These are phyloP conservation scores for Peromyscus nudipes DNA, from an alignment of 2,797 vertebrate genomes.

Conservation along the genomic window DNA sequence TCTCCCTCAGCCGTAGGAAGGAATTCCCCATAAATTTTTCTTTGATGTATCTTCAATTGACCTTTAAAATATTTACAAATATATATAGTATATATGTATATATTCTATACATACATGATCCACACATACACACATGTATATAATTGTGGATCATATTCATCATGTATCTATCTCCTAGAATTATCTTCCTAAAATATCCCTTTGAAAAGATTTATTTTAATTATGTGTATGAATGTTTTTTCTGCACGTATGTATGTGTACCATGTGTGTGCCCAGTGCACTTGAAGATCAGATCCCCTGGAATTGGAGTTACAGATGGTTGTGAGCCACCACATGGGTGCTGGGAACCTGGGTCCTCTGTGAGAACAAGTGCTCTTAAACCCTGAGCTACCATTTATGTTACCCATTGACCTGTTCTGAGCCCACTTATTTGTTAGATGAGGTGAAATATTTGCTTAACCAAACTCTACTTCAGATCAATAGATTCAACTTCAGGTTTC, in stretches of 20 bases:
- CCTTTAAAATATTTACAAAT: neutral
- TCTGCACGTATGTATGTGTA: neutral
- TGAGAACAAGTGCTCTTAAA: neutral
- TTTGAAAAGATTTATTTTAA: neutral
- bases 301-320: neutral
- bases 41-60: neutral
- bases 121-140: neutral
- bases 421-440: neutral
- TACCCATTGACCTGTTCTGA: neutral
- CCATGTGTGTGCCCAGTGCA: neutral
- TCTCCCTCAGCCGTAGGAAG: neutral
- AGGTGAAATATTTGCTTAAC: neutral
- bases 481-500: neutral
- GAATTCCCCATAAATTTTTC: neutral
- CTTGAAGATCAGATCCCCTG: neutral
- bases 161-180: neutral
- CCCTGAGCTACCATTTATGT: neutral
- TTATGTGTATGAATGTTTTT: neutral
- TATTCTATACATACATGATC: neutral
- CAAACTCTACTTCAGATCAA: neutral
- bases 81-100: neutral
- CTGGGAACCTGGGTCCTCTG: neutral
- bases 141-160: neutral
- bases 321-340: neutral
- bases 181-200: neutral